A percentile compares a stretch with the other conserved stretches of the same genome.
Conservation (phyloP, 2,113 vertebrate species). For the Tringa solitaria region DNA sequence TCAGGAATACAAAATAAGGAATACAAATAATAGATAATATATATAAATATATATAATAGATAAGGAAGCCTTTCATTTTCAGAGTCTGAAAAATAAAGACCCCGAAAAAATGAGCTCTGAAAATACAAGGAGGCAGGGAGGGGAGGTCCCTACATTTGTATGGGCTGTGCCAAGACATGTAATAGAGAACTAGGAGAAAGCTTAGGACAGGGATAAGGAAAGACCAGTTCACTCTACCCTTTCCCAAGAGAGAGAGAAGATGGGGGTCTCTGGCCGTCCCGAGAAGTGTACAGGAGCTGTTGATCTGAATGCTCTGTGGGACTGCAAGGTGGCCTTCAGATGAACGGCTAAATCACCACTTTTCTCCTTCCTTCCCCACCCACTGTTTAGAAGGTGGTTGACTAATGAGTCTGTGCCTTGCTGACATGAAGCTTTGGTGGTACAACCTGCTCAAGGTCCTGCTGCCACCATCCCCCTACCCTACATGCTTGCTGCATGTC, state of each 20-base stretch:
- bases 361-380: background rate
- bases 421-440: background rate
- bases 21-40: background rate
- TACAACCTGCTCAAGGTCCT: background rate
- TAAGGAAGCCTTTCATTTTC: background rate
- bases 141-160: background rate
- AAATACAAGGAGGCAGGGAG: background rate
- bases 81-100: background rate
- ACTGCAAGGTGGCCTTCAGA: background rate
- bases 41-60: too few species aligned
- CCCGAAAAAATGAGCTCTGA: background rate
- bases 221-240: background rate
- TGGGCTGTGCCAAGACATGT: background rate
- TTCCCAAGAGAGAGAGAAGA: background rate
- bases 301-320: fast-evolving
- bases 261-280: fast-evolving
- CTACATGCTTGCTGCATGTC: fast-evolving
- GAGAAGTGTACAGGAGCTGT: fast-evolving
- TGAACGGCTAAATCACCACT: fast-evolving
- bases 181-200: background rate
- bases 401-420: background rate
- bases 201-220: background rate
- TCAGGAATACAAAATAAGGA: background rate
- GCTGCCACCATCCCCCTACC: background rate
- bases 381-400: background rate